Percentiles rank a stretch among this genome's conserved stretches.
Conservation (phyloP, 2,113 vertebrate species). For the Lepus americanus region DNA sequence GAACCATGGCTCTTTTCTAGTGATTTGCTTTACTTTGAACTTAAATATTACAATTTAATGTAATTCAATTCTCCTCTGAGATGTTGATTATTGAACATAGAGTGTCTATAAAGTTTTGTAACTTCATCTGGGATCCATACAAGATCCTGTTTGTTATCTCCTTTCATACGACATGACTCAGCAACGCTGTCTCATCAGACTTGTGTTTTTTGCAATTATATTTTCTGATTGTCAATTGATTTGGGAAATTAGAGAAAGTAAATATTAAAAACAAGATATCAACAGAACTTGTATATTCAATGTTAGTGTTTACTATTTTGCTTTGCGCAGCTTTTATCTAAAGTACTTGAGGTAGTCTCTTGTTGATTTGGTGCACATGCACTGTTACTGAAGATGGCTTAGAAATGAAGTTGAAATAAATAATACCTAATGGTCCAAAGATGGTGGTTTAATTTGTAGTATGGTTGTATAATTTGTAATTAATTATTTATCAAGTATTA, state of each 20-base stretch:
- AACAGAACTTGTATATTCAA: background rate
- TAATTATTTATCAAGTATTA: slow-evolving; percentile 16
- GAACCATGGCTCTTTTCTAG: background rate
- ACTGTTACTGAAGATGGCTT: slow-evolving; percentile 10
- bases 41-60: background rate
- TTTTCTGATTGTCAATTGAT: slow-evolving; percentile 12
- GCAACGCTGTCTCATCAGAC: background rate
- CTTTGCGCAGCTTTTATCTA: background rate
- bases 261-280: slow-evolving; percentile 25
- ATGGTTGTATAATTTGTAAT: slow-evolving; percentile 35
- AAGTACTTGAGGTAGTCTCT: background rate
- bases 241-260: slow-evolving; percentile 56
- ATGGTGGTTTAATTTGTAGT: background rate
- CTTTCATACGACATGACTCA: background rate
- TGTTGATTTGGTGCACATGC: background rate
- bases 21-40: background rate
- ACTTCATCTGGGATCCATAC: background rate
- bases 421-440: slow-evolving; percentile 10
- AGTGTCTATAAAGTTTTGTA: background rate
- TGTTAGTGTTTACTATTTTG: background rate
- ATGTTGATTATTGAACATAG: background rate
- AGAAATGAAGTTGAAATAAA: background rate
- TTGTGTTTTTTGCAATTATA: background rate
- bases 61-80: slow-evolving; percentile 9
- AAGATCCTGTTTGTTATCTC: background rate